Evolutionary conservation across 2,888 invertebrate species (phyloP), one percentile per base, ranked within the genome.

Genomic region (Darwinula stevensoni): DNA sequence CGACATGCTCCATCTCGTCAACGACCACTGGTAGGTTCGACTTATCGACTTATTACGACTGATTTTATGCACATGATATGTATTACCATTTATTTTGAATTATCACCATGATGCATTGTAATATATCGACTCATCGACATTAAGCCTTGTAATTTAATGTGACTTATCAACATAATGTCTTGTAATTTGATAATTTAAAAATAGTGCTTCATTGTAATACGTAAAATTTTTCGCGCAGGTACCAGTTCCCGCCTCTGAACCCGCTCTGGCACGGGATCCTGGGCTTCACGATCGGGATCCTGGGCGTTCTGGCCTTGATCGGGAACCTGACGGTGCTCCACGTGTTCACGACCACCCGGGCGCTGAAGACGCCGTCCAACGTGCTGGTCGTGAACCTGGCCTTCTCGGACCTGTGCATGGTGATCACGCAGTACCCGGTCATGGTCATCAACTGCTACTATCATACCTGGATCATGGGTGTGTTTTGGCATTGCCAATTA

Each of bases 351-450:
- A 55, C 63, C 31, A 71, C 72, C 34, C 71, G 70, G 57, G 49
- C 54, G 31, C 59, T 84, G 35, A 66, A 76, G 43, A 80, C 82
- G 22, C 84, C 84, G 30, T 78, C 84, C 39, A 86, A 86, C 52
- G 59, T 86, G 43, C 59, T 84, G 41, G 72, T 86, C 36, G 68
- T 84, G 36, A 86, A 86, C 55, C 60, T 86, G 45, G 84, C 84
- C 22, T 67, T 86, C 51, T 76, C 78, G 34, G 80, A 82, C 49
- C 74, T 82, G 47, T 60, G 69, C 39, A 80, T 82, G 71, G 82
- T 82, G 78, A 56, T 67, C 43, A 52, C 57, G 41, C 73, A 73
- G 73, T 62, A 70, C 43, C 71, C 73, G 31, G 61, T 74, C 39
- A 75, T 76, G 67, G 66, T 74, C 31, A 59, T 74, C 40, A 78